These are phyloP conservation scores for Drosophila villosipedis DNA, from an alignment of 2,888 invertebrate species.

Conservation along the genomic window DNA sequence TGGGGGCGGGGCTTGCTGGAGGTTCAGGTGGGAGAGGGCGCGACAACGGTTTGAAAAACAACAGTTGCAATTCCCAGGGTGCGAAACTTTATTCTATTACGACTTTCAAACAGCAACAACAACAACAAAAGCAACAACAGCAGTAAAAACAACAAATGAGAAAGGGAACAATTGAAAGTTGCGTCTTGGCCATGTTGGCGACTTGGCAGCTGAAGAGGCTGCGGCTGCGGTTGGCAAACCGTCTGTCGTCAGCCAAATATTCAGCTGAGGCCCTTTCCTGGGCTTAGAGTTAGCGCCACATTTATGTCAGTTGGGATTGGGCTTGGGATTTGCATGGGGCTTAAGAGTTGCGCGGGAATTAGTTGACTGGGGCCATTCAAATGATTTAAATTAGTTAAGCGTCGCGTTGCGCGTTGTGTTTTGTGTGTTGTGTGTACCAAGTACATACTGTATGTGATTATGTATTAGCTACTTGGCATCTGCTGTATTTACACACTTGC, in stretches of 20 bases:
- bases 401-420: neutral
- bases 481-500: conserved; percentile 3
- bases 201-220: conserved; percentile 16
- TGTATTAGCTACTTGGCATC: conserved; percentile 17
- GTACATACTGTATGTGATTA: neutral
- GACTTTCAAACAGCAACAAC: conserved; percentile 52
- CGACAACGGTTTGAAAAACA: conserved; percentile 60
- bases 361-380: conserved; percentile 64
- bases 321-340: conserved; percentile 62
- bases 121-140: neutral
- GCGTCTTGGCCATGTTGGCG: conserved; percentile 27
- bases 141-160: neutral
- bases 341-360: conserved; percentile 63
- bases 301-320: conserved; percentile 74
- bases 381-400: conserved; percentile 71
- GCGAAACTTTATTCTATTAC: conserved; percentile 80
- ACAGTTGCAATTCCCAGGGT: conserved; percentile 79
- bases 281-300: conserved; percentile 39
- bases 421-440: neutral
- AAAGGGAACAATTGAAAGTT: conserved; percentile 71
- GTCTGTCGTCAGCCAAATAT: conserved; percentile 29
- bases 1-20: neutral
- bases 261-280: conserved; percentile 14
- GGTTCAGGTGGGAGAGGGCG: conserved; percentile 57
- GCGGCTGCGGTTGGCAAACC: conserved; percentile 52